Evolutionary conservation across 2,888 invertebrate genomes (phyloP), one percentile per base, ranked within the genome.

Genomic region (Baccha elongata): DNA sequence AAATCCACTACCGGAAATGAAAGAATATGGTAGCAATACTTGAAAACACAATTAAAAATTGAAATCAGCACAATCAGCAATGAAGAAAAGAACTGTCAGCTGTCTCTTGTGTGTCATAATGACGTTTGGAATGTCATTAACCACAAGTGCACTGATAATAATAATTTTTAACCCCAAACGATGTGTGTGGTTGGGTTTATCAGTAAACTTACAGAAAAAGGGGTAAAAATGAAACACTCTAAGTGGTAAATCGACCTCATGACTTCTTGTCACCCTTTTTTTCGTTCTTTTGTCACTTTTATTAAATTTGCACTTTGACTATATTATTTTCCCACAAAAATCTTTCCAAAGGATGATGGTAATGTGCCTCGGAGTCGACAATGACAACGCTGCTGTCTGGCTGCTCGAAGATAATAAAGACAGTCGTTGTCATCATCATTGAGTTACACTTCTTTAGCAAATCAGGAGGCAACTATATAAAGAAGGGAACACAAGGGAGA

Each of bases 321-420:
- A 46, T 15, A 52, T 60, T 37, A 65, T 50, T 79, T 74, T 74
- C 48, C 21, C 68, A 80, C 46, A 6, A 71, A 58, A 74, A 50
- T 74, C 68, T 67, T 40, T 48, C 21, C 10, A 8, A 6, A 10
- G 23, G 29, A 55, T 58, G 53, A 64, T 55, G 71, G 52, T 67
- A 48, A 42, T 67, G 58, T 53, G 46, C 15, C 13, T 73, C 15
- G 35, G 42, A 3, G 26, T 42, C 2, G 23, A 44, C 8, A 10
- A 40, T 0, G 21, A 58, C n/a, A 21, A 58, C 23, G n/a, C 19
- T 32, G 46, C 44, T 62, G 75, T 71, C 69, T 81, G 75, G 65
- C 80, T 81, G 80, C 75, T 48, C 75, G 58, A 75, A 81, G 80
- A 81, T 81, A 81, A 81, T 81, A 81, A 71, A 81, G 80, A 75